Evolutionary conservation across 2,113 vertebrate species (phyloP).

Genomic region (Colistium nudipinnis): DNA sequence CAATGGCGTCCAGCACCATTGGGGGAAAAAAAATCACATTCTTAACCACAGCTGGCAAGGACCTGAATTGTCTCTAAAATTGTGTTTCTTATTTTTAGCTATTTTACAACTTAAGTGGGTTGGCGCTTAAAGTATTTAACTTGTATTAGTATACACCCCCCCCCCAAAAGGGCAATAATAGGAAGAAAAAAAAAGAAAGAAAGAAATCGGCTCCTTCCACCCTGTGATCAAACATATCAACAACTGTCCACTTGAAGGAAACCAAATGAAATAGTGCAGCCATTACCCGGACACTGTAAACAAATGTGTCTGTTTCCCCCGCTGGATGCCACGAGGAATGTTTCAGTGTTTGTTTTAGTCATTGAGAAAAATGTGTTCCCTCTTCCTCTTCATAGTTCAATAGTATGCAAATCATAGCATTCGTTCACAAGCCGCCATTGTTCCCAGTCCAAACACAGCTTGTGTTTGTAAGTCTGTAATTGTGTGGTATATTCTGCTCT

Average conservation of each 20-base stretch:
- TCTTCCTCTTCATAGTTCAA: slow-evolving; percentile 54
- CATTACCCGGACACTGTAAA: slow-evolving; percentile 69
- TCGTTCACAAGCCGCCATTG: slow-evolving; percentile 68
- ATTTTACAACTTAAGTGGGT: neutral
- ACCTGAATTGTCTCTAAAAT: neutral
- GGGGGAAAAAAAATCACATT: neutral
- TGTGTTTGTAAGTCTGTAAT: slow-evolving; percentile 72
- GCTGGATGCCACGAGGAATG: slow-evolving; percentile 58
- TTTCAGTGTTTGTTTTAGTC: slow-evolving; percentile 76
- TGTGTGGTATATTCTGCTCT: slow-evolving; percentile 70
- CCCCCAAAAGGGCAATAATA: slow-evolving; percentile 62
- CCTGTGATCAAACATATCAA: slow-evolving; percentile 56
- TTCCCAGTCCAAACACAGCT: slow-evolving; percentile 72
- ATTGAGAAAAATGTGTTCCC: slow-evolving; percentile 65
- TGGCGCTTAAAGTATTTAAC: neutral
- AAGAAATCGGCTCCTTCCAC: neutral
- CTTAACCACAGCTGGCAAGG: neutral
- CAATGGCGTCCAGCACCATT: neutral
- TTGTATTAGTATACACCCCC: slow-evolving; percentile 18
- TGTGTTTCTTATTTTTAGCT: neutral
- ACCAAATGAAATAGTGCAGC: slow-evolving; percentile 52
- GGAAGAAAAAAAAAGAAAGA: slow-evolving; percentile 13
- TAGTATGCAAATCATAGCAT: slow-evolving; percentile 75
- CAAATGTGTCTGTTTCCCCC: slow-evolving; percentile 61
- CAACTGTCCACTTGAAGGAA: slow-evolving; percentile 49